Percentiles rank a stretch among this genome's conserved stretches.
phyloP scores from a whole-genome alignment of 2,113 vertebrate species.

The Mus musculus region DNA sequence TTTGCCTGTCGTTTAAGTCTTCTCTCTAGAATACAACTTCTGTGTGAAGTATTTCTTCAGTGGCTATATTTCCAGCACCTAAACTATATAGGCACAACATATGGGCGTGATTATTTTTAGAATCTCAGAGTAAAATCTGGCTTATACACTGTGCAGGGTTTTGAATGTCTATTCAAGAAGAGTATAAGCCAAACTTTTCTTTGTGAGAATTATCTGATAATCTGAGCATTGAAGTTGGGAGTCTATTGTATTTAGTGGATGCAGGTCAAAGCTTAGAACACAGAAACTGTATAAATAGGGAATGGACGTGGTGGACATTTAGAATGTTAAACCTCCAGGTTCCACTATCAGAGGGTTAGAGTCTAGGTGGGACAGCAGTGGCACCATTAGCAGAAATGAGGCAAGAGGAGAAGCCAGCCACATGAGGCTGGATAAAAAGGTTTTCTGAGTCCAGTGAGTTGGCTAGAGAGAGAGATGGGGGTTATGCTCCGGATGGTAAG shows the following conservation, averaged over 20 bases:
- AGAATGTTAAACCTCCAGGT: background rate
- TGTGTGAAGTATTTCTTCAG: background rate
- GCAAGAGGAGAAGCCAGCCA: background rate
- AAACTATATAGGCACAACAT: background rate
- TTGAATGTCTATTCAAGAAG: background rate
- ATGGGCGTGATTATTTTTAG: constrained; percentile 30
- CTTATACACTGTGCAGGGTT: background rate
- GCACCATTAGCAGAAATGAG: background rate
- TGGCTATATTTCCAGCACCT: background rate
- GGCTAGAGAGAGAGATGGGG: background rate
- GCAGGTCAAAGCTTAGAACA: background rate
- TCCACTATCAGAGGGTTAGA: background rate
- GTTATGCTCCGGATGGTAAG: background rate
- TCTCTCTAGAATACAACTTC: constrained; percentile 2
- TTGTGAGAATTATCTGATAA: background rate
- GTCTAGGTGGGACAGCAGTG: background rate
- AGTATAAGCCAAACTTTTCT: background rate
- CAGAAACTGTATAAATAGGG: background rate
- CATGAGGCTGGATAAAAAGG: background rate
- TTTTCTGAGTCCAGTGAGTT: background rate
- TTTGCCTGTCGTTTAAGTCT: background rate
- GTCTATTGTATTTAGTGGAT: background rate
- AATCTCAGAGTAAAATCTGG: background rate
- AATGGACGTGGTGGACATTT: background rate
- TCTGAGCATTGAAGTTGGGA: background rate